Percentiles rank a stretch among this genome's conserved stretches.
Conservation (phyloP, 2,888 invertebrate species). For the Scaptomyza polygonia region DNA sequence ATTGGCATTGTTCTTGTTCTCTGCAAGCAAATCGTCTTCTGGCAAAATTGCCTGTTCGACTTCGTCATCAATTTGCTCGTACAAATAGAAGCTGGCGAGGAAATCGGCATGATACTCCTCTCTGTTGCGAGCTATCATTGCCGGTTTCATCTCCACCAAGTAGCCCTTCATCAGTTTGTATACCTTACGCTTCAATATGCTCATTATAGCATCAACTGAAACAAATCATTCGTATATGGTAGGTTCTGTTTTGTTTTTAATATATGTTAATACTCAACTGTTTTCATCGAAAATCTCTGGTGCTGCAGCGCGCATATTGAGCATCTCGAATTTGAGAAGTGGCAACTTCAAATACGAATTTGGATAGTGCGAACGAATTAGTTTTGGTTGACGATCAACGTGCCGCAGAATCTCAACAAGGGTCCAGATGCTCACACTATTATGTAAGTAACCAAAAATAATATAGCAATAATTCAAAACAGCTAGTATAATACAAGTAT, state of each 20-base stretch:
- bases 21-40: conserved; percentile 64
- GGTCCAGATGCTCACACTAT: conserved; percentile 79
- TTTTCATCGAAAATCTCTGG: conserved; percentile 81
- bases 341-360: conserved; percentile 81
- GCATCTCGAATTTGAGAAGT: conserved; percentile 81
- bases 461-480: too few species aligned
- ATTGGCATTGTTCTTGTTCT: conserved; percentile 66
- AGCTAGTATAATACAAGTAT: too few species aligned
- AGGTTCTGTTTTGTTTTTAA: neutral
- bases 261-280: conserved; percentile 58
- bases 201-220: conserved; percentile 74
- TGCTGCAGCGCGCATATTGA: conserved; percentile 75
- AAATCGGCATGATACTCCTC: conserved; percentile 75
- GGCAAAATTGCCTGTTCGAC: conserved; percentile 28
- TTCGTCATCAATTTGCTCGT: conserved; percentile 31
- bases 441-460: neutral
- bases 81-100: conserved; percentile 53
- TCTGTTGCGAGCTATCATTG: conserved; percentile 46
- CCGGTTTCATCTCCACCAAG: conserved; percentile 44
- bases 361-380: conserved; percentile 74
- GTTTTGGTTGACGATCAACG: conserved; percentile 70
- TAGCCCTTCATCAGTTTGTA: conserved; percentile 73
- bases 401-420: conserved; percentile 79
- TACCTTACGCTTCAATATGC: conserved; percentile 72
- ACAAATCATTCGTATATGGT: neutral